Evolutionary conservation across 1,140 invertebrate species (phyloP).

Genomic region (Charaxes varanes): DNA sequence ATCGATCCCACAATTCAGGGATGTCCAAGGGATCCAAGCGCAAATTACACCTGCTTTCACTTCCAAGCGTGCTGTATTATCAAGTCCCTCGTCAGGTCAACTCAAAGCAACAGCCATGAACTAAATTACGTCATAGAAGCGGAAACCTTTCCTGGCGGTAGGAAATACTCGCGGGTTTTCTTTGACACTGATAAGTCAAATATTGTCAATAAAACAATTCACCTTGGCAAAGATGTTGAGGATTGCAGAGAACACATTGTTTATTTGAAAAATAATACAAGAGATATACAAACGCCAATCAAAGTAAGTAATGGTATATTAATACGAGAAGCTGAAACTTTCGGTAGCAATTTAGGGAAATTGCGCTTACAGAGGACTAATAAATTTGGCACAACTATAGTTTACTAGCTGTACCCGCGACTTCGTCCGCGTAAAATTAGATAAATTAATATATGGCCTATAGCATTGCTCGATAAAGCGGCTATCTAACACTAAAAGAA

Average conservation of each 20-base stretch:
- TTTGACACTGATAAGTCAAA: slow-evolving; percentile 78
- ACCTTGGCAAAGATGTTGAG: slow-evolving; percentile 68
- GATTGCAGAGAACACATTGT: slow-evolving; percentile 84
- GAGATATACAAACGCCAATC: slow-evolving; percentile 89
- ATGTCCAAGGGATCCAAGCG: slow-evolving; percentile 78
- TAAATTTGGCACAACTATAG: too few species aligned
- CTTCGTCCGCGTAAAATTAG: too few species aligned
- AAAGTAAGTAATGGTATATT: slow-evolving; percentile 68
- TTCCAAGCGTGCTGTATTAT: slow-evolving; percentile 91
- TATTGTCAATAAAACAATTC: slow-evolving; percentile 76
- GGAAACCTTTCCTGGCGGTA: slow-evolving; percentile 84
- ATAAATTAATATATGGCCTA: too few species aligned
- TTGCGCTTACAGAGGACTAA: too few species aligned
- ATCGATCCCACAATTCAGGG: slow-evolving; percentile 87
- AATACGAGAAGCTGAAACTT: too few species aligned
- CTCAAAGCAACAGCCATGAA: slow-evolving; percentile 70
- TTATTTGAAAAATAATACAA: slow-evolving; percentile 88
- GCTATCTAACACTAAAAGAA: too few species aligned
- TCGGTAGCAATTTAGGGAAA: too few species aligned
- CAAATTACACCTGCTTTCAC: slow-evolving; percentile 89
- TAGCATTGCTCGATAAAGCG: too few species aligned
- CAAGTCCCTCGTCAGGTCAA: slow-evolving; percentile 77
- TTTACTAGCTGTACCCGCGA: too few species aligned
- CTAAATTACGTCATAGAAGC: slow-evolving; percentile 88
- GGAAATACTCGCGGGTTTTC: slow-evolving; percentile 88